phyloP scores from a whole-genome alignment of 1,140 invertebrate species.

The Zaprionus camerounensis region DNA sequence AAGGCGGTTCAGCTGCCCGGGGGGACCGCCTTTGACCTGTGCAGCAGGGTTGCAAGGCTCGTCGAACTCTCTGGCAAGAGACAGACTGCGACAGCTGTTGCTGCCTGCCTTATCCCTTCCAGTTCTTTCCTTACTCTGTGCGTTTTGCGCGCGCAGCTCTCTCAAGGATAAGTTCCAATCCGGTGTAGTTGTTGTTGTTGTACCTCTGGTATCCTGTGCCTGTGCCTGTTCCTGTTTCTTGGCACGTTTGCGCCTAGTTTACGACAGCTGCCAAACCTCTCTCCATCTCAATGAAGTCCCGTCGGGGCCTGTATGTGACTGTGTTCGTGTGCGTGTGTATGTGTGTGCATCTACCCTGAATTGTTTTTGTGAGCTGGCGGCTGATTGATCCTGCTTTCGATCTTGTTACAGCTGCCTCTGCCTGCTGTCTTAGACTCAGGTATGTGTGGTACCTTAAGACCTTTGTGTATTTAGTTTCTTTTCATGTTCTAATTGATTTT shows the following conservation, averaged over 20 bases:
- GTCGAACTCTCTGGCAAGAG: slow-evolving; percentile 15
- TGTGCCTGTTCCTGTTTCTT: slow-evolving; percentile 34
- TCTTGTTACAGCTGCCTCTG: slow-evolving; percentile 69
- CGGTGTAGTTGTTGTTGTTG: too few species aligned
- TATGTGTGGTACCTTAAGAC: slow-evolving; percentile 32
- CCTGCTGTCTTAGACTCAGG: slow-evolving; percentile 34
- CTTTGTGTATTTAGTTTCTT: slow-evolving; percentile 13
- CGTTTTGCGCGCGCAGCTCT: slow-evolving; percentile 14
- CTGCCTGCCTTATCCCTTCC: slow-evolving; percentile 46
- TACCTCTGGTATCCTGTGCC: slow-evolving; percentile 50
- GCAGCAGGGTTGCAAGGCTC: background rate
- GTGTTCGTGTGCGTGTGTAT: slow-evolving; percentile 3
- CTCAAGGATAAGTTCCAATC: slow-evolving; percentile 28
- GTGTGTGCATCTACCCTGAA: slow-evolving; percentile 55
- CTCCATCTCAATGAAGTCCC: slow-evolving; percentile 7
- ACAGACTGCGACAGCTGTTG: slow-evolving; percentile 59
- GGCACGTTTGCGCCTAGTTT: slow-evolving; percentile 67
- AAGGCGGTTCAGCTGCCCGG: slow-evolving; percentile 32
- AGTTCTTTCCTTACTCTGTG: slow-evolving; percentile 9
- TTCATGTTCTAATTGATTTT: slow-evolving; percentile 46
- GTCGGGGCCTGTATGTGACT: slow-evolving; percentile 11
- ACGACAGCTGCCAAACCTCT: slow-evolving; percentile 68
- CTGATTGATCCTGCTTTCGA: slow-evolving; percentile 72
- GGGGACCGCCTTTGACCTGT: slow-evolving; percentile 9
- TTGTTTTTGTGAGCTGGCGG: slow-evolving; percentile 57